A percentile compares a stretch with the other conserved stretches of the same genome.
Evolutionary conservation across 2,888 invertebrate species (phyloP).

Genomic region (Agapostemon virescens): DNA sequence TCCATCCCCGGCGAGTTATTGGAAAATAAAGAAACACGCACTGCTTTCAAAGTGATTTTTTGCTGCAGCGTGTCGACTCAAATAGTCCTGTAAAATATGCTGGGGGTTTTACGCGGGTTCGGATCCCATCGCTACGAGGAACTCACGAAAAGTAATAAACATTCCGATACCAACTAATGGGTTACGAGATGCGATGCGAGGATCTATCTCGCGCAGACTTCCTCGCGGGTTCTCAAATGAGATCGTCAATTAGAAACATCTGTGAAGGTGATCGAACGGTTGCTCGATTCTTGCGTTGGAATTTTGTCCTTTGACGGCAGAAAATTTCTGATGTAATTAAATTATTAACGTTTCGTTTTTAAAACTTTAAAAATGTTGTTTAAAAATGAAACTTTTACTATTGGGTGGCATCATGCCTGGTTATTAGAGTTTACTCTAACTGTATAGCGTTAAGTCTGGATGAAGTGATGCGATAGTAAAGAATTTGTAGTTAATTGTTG

Average conservation of each 20-base stretch:
- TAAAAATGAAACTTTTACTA: too few relatives aligned
- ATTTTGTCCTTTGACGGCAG: too few relatives aligned
- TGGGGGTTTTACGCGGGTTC: background rate
- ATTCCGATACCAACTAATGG: background rate
- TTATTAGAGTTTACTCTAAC: too few relatives aligned
- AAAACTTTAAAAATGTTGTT: too few relatives aligned
- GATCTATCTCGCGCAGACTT: background rate
- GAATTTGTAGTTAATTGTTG: too few relatives aligned
- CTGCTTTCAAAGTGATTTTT: conserved; percentile 13
- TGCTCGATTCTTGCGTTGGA: too few relatives aligned
- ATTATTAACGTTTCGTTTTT: too few relatives aligned
- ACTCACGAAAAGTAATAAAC: background rate
- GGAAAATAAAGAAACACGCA: conserved; percentile 28
- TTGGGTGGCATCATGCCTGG: too few relatives aligned
- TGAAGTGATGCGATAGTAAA: too few relatives aligned
- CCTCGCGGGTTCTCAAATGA: background rate
- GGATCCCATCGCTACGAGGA: background rate
- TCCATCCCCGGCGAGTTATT: conserved; percentile 22
- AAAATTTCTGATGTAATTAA: too few relatives aligned
- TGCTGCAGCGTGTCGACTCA: background rate
- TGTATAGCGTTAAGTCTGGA: too few relatives aligned
- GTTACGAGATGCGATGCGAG: background rate
- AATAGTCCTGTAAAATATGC: conserved; percentile 10
- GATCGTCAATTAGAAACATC: background rate
- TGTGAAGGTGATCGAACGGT: background rate